Percentiles rank a stretch among this genome's conserved stretches.
These are phyloP conservation scores for Microtus pennsylvanicus DNA, from an alignment of 2,113 vertebrate species.

Conservation along the genomic window DNA sequence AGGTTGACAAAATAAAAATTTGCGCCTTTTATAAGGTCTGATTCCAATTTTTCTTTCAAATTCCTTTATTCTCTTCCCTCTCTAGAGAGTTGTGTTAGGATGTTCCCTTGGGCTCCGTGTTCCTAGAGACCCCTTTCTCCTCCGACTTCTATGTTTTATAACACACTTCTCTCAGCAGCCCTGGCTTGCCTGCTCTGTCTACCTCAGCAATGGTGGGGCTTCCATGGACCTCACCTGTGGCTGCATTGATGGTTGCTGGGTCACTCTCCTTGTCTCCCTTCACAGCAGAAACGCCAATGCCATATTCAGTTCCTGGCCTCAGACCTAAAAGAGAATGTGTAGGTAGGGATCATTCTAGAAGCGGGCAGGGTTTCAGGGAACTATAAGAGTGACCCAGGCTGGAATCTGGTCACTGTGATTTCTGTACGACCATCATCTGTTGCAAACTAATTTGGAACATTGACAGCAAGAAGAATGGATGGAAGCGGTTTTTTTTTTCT, in stretches of 20 bases:
- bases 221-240: conserved; percentile 91
- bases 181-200: neutral
- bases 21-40: neutral
- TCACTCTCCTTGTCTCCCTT: conserved; percentile 94
- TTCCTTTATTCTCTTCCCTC: neutral
- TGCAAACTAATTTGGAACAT: neutral
- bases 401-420: neutral
- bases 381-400: too few relatives aligned
- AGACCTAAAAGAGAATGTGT: conserved; percentile 87
- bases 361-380: neutral
- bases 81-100: neutral
- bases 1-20: neutral
- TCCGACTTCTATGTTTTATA: neutral
- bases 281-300: conserved; percentile 96
- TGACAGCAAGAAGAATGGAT: neutral
- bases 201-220: neutral
- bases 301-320: conserved; percentile 96
- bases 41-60: conserved; percentile 9
- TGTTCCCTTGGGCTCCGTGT: neutral
- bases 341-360: neutral
- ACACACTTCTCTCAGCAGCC: neutral
- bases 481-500: conserved; percentile 14
- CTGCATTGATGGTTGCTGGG: conserved; percentile 95
- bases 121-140: neutral
- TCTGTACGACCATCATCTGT: neutral